Percentiles rank a stretch among this genome's conserved stretches.
phyloP scores from a whole-genome alignment of 2,888 invertebrate species.

The Taphrorychus bicolor region DNA sequence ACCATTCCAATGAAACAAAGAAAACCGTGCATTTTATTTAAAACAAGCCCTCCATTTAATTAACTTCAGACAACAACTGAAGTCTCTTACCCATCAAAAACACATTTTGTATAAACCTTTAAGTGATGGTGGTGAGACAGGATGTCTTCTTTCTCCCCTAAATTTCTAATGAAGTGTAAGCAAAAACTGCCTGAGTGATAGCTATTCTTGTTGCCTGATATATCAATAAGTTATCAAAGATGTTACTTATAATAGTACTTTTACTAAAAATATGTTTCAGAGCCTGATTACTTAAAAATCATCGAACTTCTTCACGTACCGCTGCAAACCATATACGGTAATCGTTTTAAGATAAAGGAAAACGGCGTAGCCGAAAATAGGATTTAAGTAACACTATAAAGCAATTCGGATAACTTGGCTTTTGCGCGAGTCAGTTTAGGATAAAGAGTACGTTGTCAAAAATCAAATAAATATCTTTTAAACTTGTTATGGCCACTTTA shows the following conservation, averaged over 20 bases:
- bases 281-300: conserved; percentile 82
- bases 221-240: background rate
- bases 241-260: background rate
- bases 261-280: conserved; percentile 63
- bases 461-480: too few species aligned
- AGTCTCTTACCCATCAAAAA: too few species aligned
- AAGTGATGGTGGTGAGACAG: too few species aligned
- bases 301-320: conserved; percentile 89
- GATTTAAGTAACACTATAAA: background rate
- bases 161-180: too few species aligned
- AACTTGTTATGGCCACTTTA: too few species aligned
- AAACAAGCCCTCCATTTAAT: too few species aligned
- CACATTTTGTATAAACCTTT: too few species aligned
- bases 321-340: conserved; percentile 76
- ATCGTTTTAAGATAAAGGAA: conserved; percentile 44
- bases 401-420: background rate
- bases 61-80: too few species aligned
- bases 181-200: too few species aligned
- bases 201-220: background rate
- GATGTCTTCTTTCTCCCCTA: too few species aligned
- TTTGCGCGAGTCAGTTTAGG: background rate
- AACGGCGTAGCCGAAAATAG: conserved; percentile 43
- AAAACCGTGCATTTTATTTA: too few species aligned
- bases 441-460: background rate
- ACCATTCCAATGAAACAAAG: too few species aligned